Evolutionary conservation across 2,113 vertebrate species (phyloP).

Genomic region (Menidia beryllina): DNA sequence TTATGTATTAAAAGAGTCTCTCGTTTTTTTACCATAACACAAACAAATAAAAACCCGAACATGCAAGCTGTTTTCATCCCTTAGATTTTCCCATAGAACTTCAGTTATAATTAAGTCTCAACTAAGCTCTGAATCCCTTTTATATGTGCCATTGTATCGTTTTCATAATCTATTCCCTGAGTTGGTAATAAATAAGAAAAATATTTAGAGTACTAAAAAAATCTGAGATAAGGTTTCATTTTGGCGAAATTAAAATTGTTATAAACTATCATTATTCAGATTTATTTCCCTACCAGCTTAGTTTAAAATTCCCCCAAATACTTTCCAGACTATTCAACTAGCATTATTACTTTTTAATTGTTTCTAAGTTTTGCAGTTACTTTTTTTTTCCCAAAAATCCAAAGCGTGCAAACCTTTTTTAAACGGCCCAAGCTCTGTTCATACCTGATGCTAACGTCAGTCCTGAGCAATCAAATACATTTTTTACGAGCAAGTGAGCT

Average conservation of each 20-base stretch:
- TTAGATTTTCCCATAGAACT: background rate
- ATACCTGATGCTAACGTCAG: too few relatives aligned
- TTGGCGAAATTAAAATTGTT: background rate
- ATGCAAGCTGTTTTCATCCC: background rate
- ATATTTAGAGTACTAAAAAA: background rate
- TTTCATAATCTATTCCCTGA: slow-evolving; percentile 30
- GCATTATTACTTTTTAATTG: too few relatives aligned
- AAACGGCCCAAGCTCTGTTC: too few relatives aligned
- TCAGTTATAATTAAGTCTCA: slow-evolving; percentile 1
- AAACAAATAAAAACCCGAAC: background rate
- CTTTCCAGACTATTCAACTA: too few relatives aligned
- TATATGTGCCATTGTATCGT: slow-evolving; percentile 4
- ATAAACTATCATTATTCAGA: background rate
- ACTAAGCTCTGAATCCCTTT: slow-evolving; percentile 8
- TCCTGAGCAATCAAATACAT: too few relatives aligned
- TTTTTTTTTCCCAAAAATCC: too few relatives aligned
- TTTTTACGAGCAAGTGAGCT: too few relatives aligned
- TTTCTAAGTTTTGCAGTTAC: too few relatives aligned
- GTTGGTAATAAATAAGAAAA: slow-evolving; percentile 27
- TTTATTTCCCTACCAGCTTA: too few relatives aligned
- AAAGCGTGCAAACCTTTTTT: too few relatives aligned
- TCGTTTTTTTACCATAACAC: background rate
- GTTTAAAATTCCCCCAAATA: too few relatives aligned
- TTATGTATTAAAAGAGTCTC: background rate
- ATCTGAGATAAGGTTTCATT: too few relatives aligned